Evolutionary conservation across 1,140 invertebrate species (phyloP).

Genomic region (Neuroterus valhalla): DNA sequence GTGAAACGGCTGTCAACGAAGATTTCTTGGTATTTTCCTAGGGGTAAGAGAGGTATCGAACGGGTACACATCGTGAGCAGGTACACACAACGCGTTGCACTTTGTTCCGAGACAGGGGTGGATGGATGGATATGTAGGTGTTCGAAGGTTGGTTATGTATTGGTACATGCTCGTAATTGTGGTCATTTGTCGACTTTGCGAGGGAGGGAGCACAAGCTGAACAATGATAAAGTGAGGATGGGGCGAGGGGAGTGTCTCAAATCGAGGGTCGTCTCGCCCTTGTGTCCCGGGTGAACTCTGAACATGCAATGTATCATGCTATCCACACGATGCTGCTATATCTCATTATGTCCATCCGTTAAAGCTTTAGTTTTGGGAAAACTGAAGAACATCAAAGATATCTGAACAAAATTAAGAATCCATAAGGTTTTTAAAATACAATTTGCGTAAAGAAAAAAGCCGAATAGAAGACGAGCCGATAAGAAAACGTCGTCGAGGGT

Average conservation of each 20-base stretch:
- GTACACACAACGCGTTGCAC: slow-evolving; percentile 44
- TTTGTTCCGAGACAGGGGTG: slow-evolving; percentile 44
- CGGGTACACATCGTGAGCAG: slow-evolving; percentile 10
- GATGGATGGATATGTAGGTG: slow-evolving; percentile 17
- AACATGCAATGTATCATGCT: slow-evolving; percentile 68
- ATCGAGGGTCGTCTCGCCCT: slow-evolving; percentile 55
- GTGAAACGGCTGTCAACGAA: slow-evolving; percentile 36
- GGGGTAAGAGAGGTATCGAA: slow-evolving; percentile 23
- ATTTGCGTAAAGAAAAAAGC: slow-evolving; percentile 36
- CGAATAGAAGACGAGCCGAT: slow-evolving; percentile 36
- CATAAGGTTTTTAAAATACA: slow-evolving; percentile 40
- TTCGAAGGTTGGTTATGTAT: slow-evolving; percentile 58
- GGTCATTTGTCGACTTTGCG: slow-evolving; percentile 60
- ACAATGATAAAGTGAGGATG: slow-evolving; percentile 43
- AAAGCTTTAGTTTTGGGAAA: not conserved
- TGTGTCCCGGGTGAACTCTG: slow-evolving; percentile 59
- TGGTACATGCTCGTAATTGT: slow-evolving; percentile 68
- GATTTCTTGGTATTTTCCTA: slow-evolving; percentile 30
- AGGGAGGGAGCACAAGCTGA: slow-evolving; percentile 45
- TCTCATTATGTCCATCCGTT: slow-evolving; percentile 40
- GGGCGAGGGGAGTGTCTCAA: slow-evolving; percentile 14
- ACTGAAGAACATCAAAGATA: not conserved
- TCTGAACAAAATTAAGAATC: slow-evolving; percentile 5
- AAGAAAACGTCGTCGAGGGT: slow-evolving; percentile 23
- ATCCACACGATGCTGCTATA: slow-evolving; percentile 66